A percentile compares a stretch with the other conserved stretches of the same genome.
Evolutionary conservation across 2,888 invertebrate species (phyloP).

Genomic region (Cynaeus angustus): DNA sequence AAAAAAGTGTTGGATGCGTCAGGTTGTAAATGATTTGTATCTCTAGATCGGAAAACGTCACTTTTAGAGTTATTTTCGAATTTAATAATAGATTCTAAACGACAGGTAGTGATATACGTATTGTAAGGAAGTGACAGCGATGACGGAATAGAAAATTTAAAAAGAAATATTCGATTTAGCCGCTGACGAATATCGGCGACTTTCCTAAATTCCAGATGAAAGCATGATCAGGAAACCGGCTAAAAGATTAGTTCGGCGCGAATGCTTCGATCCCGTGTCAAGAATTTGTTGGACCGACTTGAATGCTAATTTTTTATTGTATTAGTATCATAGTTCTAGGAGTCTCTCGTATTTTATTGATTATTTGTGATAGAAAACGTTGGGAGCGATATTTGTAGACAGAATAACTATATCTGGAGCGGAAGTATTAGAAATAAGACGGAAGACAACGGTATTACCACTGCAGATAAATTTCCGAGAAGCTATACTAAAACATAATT

Average conservation of each 20-base stretch:
- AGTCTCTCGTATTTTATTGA: background rate
- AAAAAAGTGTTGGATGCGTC: constrained; percentile 11
- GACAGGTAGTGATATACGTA: constrained; percentile 32
- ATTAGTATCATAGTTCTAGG: no score
- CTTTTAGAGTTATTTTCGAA: constrained; percentile 25
- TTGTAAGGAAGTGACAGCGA: constrained; percentile 33
- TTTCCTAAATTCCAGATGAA: constrained; percentile 17
- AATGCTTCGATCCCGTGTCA: background rate
- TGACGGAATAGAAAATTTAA: constrained; percentile 31
- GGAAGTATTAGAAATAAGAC: background rate
- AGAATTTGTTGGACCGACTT: no score
- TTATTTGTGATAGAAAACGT: background rate
- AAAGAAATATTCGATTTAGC: constrained; percentile 38
- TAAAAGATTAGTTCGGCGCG: constrained; percentile 1
- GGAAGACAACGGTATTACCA: background rate
- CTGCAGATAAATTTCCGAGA: background rate
- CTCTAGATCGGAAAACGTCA: constrained; percentile 5
- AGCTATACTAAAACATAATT: background rate
- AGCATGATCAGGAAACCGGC: background rate
- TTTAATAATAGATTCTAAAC: constrained; percentile 33
- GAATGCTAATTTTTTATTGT: no score
- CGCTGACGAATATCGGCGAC: constrained; percentile 12
- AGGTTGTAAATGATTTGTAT: constrained; percentile 15
- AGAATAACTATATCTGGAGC: background rate
- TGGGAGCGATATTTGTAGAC: background rate